Conservation (phyloP, 2,888 invertebrate genomes). For the Merodon equestris region DNA sequence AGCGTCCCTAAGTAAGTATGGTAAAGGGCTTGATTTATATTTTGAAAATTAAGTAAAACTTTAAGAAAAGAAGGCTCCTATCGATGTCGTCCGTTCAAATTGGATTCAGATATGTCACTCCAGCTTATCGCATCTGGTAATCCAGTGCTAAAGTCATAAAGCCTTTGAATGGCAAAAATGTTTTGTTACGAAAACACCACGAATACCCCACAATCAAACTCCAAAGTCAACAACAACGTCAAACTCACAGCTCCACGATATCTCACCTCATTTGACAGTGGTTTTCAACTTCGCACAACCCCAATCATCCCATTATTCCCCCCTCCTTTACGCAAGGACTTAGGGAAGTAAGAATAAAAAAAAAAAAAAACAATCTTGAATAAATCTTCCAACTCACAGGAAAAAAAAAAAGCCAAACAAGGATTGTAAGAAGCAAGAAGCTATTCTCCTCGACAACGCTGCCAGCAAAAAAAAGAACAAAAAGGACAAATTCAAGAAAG, state of each 20-base stretch:
- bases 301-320: background rate
- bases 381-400: slow-evolving; percentile 63
- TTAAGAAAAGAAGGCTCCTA: too few species aligned
- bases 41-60: background rate
- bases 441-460: slow-evolving; percentile 16
- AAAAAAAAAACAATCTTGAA: slow-evolving; percentile 39
- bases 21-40: background rate
- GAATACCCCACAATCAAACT: slow-evolving; percentile 40
- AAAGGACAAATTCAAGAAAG: slow-evolving; percentile 61
- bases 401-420: slow-evolving; percentile 37
- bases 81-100: background rate
- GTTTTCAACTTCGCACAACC: too few species aligned
- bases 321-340: slow-evolving; percentile 22
- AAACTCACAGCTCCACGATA: slow-evolving; percentile 34
- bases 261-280: slow-evolving; percentile 30
- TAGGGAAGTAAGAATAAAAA: slow-evolving; percentile 42
- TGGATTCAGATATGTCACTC: background rate
- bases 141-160: slow-evolving; percentile 1
- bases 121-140: slow-evolving; percentile 7
- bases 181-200: slow-evolving; percentile 27
- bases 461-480: slow-evolving; percentile 29
- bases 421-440: slow-evolving; percentile 30
- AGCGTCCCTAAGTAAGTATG: background rate
- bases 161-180: slow-evolving; percentile 14
- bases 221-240: slow-evolving; percentile 38